A percentile compares a stretch with the other conserved stretches of the same genome.
Conservation (phyloP, 2,113 vertebrate species). For the Thamnophis sirtalis region DNA sequence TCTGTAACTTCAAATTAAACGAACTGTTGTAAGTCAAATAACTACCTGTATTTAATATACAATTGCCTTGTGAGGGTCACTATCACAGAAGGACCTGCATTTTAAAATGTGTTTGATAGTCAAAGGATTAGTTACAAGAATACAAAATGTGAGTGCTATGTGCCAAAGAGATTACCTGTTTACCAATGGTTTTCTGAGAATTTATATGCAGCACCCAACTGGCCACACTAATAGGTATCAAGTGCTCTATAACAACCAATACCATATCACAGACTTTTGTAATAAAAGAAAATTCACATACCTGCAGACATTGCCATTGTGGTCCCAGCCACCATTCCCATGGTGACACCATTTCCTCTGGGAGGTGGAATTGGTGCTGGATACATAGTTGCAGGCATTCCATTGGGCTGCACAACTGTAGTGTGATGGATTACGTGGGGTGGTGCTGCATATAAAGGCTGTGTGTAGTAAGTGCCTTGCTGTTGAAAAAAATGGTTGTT, state of each 20-base stretch:
- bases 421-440: conserved; percentile 99
- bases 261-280: background rate
- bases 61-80: background rate
- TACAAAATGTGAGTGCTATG: background rate
- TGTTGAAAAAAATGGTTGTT: conserved; percentile 64
- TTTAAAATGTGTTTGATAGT: background rate
- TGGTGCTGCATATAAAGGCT: conserved; percentile 94
- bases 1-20: background rate
- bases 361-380: conserved; percentile 80
- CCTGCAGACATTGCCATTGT: conserved; percentile 99
- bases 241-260: background rate
- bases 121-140: background rate
- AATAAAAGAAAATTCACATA: conserved; percentile 39
- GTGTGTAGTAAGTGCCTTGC: conserved; percentile 96
- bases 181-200: background rate
- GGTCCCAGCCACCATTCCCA: conserved; percentile 98
- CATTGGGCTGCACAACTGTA: conserved; percentile 97
- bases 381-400: conserved; percentile 94
- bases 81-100: background rate
- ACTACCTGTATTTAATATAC: background rate
- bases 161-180: background rate
- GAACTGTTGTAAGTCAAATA: background rate
- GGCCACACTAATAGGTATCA: background rate
- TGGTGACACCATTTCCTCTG: conserved; percentile 83
- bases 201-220: background rate